Evolutionary conservation across 1,140 invertebrate genomes (phyloP).

Genomic region (Hyles euphorbiae): DNA sequence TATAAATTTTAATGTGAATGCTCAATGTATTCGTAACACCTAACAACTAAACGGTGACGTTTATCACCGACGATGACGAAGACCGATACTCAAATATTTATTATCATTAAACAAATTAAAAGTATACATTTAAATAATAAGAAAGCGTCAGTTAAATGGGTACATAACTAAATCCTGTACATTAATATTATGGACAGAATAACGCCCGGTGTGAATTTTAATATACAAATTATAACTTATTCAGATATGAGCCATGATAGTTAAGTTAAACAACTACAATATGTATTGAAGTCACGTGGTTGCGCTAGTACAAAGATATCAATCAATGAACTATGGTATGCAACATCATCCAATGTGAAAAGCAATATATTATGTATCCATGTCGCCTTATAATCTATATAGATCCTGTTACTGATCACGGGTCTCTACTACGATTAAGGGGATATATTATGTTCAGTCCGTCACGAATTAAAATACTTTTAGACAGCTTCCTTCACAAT

Average conservation of each 20-base stretch:
- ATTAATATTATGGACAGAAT: conserved; percentile 16
- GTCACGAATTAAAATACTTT: too few species aligned
- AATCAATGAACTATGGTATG: too few species aligned
- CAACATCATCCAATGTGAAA: too few species aligned
- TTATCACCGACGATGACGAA: conserved; percentile 28
- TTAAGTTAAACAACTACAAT: too few species aligned
- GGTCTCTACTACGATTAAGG: too few species aligned
- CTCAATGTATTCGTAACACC: conserved; percentile 30
- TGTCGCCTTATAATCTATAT: too few species aligned
- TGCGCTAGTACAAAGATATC: too few species aligned
- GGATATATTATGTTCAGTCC: too few species aligned
- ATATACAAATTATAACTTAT: not conserved
- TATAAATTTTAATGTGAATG: conserved; percentile 37
- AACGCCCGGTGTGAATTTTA: not conserved
- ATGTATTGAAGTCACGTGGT: too few species aligned
- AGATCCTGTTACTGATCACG: too few species aligned
- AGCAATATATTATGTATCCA: too few species aligned
- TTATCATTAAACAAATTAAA: conserved; percentile 51
- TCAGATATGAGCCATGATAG: not conserved
- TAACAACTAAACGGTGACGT: conserved; percentile 38
- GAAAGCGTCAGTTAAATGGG: conserved; percentile 33
- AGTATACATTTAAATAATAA: conserved; percentile 54
- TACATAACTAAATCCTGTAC: conserved; percentile 48
- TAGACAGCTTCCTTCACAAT: too few species aligned
- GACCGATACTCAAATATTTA: conserved; percentile 48